Base-by-base conservation (phyloP, 2,888 invertebrate genomes). In the Thymelicus acteon region DNA sequence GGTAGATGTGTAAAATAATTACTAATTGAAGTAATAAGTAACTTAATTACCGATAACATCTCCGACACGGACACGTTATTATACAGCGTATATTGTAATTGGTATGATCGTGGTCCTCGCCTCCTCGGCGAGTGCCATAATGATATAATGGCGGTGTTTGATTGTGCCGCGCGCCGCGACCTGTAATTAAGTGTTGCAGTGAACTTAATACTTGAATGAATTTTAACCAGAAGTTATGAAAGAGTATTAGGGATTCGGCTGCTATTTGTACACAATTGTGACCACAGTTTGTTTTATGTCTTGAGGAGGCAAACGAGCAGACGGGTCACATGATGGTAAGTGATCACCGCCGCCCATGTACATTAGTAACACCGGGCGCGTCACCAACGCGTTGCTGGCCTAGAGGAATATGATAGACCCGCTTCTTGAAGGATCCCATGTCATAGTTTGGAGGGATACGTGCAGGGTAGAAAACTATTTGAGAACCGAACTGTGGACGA, bases 21-120 rank as follows among this genome's bases (percentile, higher is more conserved):
- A 39, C 15, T 24, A 65, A 54, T 54, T 15, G 7, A 44, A 44
- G 60, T 52, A 40, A 62, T 62, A 62, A 60, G 2, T 52, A 40
- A 39, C 37, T 67, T 48, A 19, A 52, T 47, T n/a, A 10, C 3
- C 3, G 67, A 61, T 67, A 67, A 24, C 31, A 67, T 67, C 60
- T 60, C 64, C 48, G 6, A 60, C 48, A 61, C 44, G 49, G 60
- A 49, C 67, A 44, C 24, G 19, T 67, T 60, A 60, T 67, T 54
- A 54, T 40, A 67, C 60, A 15, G 60, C 49, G 49, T 67, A 52
- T 67, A 24, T 6, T 61, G 48, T 60, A 44, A 19, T 54, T 24
- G 54, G 60, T 61, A 61, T 54, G 39, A 61, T 67, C 54, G 61
- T 44, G 15, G 19, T 5, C 24, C 39, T 31, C 19, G 15, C 60